Conservation (phyloP, 2,113 vertebrate genomes). For the Cricetomys ansorgei region DNA sequence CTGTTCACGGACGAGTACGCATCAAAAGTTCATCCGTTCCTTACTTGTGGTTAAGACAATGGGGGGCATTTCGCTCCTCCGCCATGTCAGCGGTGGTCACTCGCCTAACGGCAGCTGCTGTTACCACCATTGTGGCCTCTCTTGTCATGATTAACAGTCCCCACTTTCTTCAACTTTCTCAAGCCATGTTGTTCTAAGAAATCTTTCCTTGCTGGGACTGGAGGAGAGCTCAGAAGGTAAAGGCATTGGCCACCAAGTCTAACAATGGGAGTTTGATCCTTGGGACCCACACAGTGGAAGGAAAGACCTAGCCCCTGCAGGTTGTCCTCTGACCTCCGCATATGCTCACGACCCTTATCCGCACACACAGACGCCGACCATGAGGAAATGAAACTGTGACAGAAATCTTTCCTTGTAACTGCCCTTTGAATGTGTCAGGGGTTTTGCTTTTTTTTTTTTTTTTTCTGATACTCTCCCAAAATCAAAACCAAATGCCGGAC, state of each 20-base stretch:
- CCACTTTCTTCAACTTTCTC: not conserved
- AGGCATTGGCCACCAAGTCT: not conserved
- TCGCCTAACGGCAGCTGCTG: not conserved
- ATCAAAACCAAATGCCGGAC: not conserved
- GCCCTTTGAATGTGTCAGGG: not conserved
- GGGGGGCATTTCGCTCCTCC: not conserved
- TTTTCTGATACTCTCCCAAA: not conserved
- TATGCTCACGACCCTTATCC: not conserved
- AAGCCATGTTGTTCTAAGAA: not conserved
- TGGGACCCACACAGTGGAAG: not conserved
- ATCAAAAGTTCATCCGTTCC: not conserved
- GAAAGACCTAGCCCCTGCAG: not conserved
- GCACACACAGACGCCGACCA: not conserved
- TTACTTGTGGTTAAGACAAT: not conserved
- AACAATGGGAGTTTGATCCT: not conserved
- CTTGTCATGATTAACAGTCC: not conserved
- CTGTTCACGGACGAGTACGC: not conserved
- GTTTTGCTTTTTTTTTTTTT: not conserved
- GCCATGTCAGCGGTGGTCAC: not conserved
- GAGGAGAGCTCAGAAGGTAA: not conserved
- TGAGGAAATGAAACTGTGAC: not conserved
- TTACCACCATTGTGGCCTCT: not conserved
- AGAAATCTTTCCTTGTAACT: not conserved
- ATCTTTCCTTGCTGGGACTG: not conserved
- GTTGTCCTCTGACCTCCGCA: not conserved